A percentile compares a stretch with the other conserved stretches of the same genome.
Conservation (phyloP, 23 tunicate genomes). For the Phallusia fumigata region DNA sequence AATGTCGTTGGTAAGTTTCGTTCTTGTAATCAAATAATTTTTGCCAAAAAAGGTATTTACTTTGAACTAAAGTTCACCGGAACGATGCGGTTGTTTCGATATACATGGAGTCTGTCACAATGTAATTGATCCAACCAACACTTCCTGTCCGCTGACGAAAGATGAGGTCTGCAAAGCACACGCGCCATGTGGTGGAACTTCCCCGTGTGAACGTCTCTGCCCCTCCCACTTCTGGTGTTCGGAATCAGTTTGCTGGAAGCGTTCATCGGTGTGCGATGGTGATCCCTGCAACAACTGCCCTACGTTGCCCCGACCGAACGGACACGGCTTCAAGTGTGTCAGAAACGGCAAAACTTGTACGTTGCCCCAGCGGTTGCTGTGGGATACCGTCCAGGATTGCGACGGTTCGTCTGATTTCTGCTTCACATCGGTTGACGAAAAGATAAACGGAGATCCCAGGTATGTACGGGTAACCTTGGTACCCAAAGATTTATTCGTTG, state of each 20-base stretch:
- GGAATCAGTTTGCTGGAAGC: background rate
- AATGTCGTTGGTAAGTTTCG: too few species aligned
- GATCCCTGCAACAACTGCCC: slow-evolving; percentile 1
- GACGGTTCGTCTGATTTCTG: slow-evolving; percentile 40
- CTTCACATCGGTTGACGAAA: background rate
- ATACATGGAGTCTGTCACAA: background rate
- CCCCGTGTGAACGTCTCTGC: background rate
- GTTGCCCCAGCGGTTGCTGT: slow-evolving; percentile 41
- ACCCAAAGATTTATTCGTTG: background rate
- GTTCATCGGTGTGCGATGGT: background rate
- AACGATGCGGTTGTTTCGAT: background rate
- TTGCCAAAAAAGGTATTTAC: background rate
- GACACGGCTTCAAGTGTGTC: slow-evolving; percentile 38
- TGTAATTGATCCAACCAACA: background rate
- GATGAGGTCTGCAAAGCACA: background rate
- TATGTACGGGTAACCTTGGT: background rate
- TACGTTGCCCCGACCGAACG: background rate
- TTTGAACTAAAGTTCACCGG: background rate
- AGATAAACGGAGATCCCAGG: background rate
- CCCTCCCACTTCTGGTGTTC: slow-evolving; percentile 1
- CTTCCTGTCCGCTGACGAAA: background rate
- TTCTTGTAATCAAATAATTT: background rate
- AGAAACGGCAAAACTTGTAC: slow-evolving; percentile 35
- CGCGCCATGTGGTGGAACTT: background rate
- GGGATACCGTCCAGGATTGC: slow-evolving; percentile 42